A percentile compares a stretch with the other conserved stretches of the same genome.
phyloP scores from a whole-genome alignment of 1,140 invertebrate species.

The Diabrotica undecimpunctata region DNA sequence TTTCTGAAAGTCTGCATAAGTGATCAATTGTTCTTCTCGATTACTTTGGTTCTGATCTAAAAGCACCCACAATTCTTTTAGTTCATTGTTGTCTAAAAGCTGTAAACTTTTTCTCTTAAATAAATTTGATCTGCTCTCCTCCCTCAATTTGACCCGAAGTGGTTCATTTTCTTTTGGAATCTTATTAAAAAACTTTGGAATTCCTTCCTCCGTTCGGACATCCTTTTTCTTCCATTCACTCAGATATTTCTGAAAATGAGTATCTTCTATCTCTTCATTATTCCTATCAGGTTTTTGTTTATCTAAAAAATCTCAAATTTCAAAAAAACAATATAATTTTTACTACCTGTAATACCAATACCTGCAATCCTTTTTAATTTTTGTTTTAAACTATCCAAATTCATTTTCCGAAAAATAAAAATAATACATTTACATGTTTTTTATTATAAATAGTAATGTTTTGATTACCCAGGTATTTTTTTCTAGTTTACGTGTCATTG shows the following conservation, averaged over 20 bases:
- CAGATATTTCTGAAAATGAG: slow-evolving; percentile 56
- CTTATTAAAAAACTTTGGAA: slow-evolving; percentile 79
- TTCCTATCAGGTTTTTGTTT: slow-evolving; percentile 25
- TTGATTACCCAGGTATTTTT: no score
- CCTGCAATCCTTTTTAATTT: slow-evolving; percentile 31
- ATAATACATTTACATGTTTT: no score
- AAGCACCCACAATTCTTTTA: slow-evolving; percentile 79
- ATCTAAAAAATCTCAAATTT: slow-evolving; percentile 7
- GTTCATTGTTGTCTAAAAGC: slow-evolving; percentile 80
- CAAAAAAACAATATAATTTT: background rate
- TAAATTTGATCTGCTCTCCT: slow-evolving; percentile 82
- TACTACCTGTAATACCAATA: slow-evolving; percentile 9
- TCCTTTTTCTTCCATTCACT: slow-evolving; percentile 55
- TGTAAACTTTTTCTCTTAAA: slow-evolving; percentile 79
- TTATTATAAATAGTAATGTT: no score
- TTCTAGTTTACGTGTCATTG: no score
- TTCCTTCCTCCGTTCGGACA: slow-evolving; percentile 49
- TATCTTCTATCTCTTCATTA: slow-evolving; percentile 50
- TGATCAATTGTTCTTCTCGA: slow-evolving; percentile 78
- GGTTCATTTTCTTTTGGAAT: slow-evolving; percentile 73
- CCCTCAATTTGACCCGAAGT: slow-evolving; percentile 74
- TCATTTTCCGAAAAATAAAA: slow-evolving; percentile 28
- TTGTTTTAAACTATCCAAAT: slow-evolving; percentile 37
- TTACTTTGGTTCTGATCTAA: slow-evolving; percentile 76
- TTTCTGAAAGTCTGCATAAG: slow-evolving; percentile 79